Evolutionary conservation across 2,888 invertebrate species (phyloP), one percentile per base, ranked within the genome.

Genomic region (Epinotia nisella): DNA sequence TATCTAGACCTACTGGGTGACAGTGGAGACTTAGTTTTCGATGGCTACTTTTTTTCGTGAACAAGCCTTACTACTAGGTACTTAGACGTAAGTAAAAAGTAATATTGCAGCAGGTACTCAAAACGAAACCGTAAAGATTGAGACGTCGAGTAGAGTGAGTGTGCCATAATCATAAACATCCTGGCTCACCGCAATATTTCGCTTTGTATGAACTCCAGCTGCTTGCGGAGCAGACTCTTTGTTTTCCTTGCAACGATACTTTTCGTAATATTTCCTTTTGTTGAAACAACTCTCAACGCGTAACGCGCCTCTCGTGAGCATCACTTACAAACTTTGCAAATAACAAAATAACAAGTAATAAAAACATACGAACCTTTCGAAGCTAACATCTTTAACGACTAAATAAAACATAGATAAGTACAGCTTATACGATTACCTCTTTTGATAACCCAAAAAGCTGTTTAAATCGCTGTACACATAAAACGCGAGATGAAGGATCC

Each of bases 241-340:
- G 92, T 93, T 92, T 89, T 87, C 87, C 84, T 76, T 87, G 83
- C 88, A 87, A 83, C 90, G 89, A 91, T 92, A 91, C 91, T 90
- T 91, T 90, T 87, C 87, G 83, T 86, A 90, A 90, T 90, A 89
- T 89, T 89, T 89, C 87, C 92, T 90, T 91, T 93, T 92, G 92
- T 92, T 90, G 79, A 81, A 87, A 88, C 85, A 87, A 88, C 87
- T 90, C 89, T 83, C 87, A 84, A 85, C 86, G 85, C 86, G 85
- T 84, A 83, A 84, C 83, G 85, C 82, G 82, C 78, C 55, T 58
- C 65, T 62, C 59, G 70, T 59, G 41, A 60, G 58, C 70, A 62
- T 59, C 68, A 71, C 70, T 71, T 62, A 74, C 65, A n/a, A 70
- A 62, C 49, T 68, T 62, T 64, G n/a, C 51, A 64, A 58, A 59